These are phyloP conservation scores for Pseudolycoriella hygida DNA, from an alignment of 2,888 invertebrate species.

Conservation along the genomic window DNA sequence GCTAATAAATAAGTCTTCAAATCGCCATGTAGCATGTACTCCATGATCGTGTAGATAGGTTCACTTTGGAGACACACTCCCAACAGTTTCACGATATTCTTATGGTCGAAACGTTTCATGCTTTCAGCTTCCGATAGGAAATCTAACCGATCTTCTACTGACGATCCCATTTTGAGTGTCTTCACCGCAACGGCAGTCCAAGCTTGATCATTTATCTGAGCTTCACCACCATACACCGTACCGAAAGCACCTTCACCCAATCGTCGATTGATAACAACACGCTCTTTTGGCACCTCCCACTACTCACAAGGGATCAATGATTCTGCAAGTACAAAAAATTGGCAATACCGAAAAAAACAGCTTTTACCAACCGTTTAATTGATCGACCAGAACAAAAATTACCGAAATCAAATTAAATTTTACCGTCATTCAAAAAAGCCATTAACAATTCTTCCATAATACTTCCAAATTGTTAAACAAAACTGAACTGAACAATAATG, in stretches of 20 bases:
- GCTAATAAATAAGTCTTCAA: conserved; percentile 75
- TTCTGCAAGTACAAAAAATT: too few species aligned
- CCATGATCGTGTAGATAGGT: conserved; percentile 84
- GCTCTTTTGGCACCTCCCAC: conserved; percentile 74
- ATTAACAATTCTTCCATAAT: too few species aligned
- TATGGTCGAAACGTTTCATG: conserved; percentile 85
- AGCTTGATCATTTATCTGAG: conserved; percentile 42
- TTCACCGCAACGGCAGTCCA: conserved; percentile 83
- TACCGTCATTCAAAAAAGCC: too few species aligned
- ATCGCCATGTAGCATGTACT: conserved; percentile 86
- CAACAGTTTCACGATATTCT: conserved; percentile 67
- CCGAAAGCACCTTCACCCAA: conserved; percentile 86
- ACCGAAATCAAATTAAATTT: too few species aligned
- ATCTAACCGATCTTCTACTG: conserved; percentile 72
- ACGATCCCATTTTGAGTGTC: conserved; percentile 67
- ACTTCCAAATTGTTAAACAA: too few species aligned
- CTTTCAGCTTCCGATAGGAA: conserved; percentile 85
- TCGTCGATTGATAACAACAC: conserved; percentile 70
- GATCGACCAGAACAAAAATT: too few species aligned
- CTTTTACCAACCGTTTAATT: too few species aligned
- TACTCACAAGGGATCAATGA: too few species aligned
- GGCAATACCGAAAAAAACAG: too few species aligned
- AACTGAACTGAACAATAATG: too few species aligned
- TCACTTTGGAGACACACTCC: conserved; percentile 76
- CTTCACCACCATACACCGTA: conserved; percentile 74